phyloP scores from a whole-genome alignment of 2,888 invertebrate genomes.

The Rhagium mordax region DNA sequence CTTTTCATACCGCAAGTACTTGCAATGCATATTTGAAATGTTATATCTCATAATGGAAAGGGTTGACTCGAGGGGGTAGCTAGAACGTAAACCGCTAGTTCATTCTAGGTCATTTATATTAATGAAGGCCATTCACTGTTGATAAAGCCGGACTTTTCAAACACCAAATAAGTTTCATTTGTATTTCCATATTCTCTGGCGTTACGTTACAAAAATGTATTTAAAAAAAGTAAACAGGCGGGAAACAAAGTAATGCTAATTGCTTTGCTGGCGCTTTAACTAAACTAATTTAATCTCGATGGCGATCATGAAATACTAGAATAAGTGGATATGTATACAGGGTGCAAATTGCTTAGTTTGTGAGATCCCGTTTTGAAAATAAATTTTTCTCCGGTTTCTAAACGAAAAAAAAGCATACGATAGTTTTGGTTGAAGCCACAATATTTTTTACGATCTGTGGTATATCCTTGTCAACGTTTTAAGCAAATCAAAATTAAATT shows the following conservation, averaged over 20 bases:
- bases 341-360: no score
- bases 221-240: background rate
- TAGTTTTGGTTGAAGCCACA: no score
- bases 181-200: slow-evolving; percentile 5
- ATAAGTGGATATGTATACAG: no score
- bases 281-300: no score
- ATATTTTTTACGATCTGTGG: no score
- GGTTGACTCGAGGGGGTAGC: slow-evolving; percentile 55
- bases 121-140: slow-evolving; percentile 61
- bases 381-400: no score
- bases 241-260: background rate
- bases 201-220: slow-evolving; percentile 5
- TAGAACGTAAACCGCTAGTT: slow-evolving; percentile 54
- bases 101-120: slow-evolving; percentile 60
- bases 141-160: slow-evolving; percentile 51
- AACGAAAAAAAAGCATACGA: no score
- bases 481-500: no score
- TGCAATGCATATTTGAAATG: slow-evolving; percentile 61
- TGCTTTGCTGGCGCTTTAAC: background rate
- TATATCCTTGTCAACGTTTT: no score
- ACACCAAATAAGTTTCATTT: slow-evolving; percentile 37
- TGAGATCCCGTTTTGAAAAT: no score
- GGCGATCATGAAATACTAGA: no score
- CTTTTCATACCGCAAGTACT: slow-evolving; percentile 46
- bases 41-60: slow-evolving; percentile 60